phyloP scores from a whole-genome alignment of 2,888 invertebrate species.

The Hylaea fasciaria region DNA sequence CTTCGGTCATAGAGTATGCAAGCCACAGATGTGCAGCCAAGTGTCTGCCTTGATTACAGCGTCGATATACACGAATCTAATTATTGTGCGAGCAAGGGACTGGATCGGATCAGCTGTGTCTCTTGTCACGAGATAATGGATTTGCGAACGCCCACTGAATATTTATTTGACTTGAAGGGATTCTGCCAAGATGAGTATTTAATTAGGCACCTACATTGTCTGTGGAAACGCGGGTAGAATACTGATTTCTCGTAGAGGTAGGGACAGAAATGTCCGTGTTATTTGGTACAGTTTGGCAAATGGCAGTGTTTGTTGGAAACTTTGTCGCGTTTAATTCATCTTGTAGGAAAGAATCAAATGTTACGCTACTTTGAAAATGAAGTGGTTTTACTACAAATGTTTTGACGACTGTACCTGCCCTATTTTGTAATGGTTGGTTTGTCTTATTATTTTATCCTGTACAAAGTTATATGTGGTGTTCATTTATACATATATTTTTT shows the following conservation, averaged over 20 bases:
- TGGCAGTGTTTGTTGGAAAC: conserved; percentile 14
- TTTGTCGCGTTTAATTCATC: conserved; percentile 15
- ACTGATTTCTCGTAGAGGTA: conserved; percentile 27
- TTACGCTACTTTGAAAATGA: too few species aligned
- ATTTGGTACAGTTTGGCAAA: conserved; percentile 18
- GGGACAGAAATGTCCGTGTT: conserved; percentile 18
- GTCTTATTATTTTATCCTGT: too few species aligned
- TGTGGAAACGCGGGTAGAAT: conserved; percentile 35
- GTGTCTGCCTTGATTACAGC: conserved; percentile 77
- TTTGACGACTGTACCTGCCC: too few species aligned
- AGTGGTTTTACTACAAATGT: too few species aligned
- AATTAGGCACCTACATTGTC: conserved; percentile 48
- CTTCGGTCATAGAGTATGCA: conserved; percentile 38
- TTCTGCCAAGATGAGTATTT: conserved; percentile 52
- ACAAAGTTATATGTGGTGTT: too few species aligned
- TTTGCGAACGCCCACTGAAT: conserved; percentile 62
- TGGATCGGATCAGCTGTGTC: conserved; percentile 63
- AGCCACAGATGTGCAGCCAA: conserved; percentile 75
- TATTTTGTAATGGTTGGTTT: too few species aligned
- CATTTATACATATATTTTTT: too few species aligned
- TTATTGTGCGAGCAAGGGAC: conserved; percentile 58
- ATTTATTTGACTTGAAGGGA: conserved; percentile 55
- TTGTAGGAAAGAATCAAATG: too few species aligned
- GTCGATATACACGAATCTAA: conserved; percentile 75
- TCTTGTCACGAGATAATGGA: conserved; percentile 68